Conservation (phyloP, 2,113 vertebrate genomes). For the Puffinus mauretanicus region DNA sequence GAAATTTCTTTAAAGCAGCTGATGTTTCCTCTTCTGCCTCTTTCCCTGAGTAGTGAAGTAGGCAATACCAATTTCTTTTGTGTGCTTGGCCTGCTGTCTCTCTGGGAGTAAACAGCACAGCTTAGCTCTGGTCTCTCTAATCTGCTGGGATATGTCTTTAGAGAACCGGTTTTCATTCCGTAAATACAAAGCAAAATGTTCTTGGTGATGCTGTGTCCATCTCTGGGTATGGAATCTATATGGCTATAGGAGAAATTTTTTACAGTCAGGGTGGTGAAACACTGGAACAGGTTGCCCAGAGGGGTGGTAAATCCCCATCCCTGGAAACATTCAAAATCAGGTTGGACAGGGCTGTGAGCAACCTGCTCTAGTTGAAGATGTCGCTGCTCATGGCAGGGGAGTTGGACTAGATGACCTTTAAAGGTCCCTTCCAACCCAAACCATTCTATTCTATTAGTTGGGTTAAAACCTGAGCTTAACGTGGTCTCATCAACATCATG, state of each 20-base stretch:
- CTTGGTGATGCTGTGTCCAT: not conserved
- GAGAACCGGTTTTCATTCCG: not conserved
- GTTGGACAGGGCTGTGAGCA: no score
- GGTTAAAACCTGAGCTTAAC: not conserved
- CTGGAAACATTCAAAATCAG: no score
- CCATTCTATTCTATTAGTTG: not conserved
- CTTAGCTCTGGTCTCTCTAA: not conserved
- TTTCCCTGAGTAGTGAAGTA: not conserved
- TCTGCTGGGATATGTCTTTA: not conserved
- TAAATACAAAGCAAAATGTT: not conserved
- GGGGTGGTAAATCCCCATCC: no score
- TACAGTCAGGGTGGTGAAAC: no score
- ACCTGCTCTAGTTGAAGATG: no score
- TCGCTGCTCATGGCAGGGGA: no score
- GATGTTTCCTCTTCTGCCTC: not conserved
- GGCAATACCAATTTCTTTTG: not conserved
- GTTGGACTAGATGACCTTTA: no score
- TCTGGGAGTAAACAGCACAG: not conserved
- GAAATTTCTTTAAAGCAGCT: slow-evolving; percentile 21
- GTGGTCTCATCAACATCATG: rapidly evolving
- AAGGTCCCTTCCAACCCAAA: no score
- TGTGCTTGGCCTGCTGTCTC: not conserved
- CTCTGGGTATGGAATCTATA: not conserved
- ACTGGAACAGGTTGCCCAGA: no score
- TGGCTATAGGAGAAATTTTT: not conserved